Evolutionary conservation across 2,113 vertebrate species (phyloP), one percentile per base, ranked within the genome.

Genomic region (Chascanopsetta lugubris): DNA sequence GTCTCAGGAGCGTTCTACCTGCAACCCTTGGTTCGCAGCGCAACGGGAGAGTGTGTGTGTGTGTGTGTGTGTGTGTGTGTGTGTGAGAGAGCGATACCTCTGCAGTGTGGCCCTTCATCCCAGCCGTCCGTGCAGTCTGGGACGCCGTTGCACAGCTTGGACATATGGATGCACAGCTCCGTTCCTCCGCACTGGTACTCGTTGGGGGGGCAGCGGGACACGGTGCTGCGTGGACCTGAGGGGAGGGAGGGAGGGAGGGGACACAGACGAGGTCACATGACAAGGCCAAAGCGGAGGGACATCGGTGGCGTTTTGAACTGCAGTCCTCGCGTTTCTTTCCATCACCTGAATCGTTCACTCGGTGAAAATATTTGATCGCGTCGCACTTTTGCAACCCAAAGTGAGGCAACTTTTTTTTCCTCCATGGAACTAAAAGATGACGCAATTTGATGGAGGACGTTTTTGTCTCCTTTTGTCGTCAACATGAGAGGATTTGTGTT

Each of bases 151-250:
- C 97, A 99, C 61, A 98, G 92, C 36, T 94, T 97, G 85, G 92
- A 93, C 95, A 98, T 96, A 85, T 89, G 95, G 22, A 99, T 91
- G 82, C 97, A 99, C 2, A 96, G 79, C 67, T 99, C 97, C 0
- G 96, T 95, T 61, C 97, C 97, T 81, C 95, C 92, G 83, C 97
- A 99, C 82, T 95, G 95, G 89, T 94, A 92, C 61, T 98, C 95
- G 0, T 98, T 97, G 1, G 96, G 93, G 4, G 96, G 96, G 84
- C 97, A 99, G 4, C 89, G 90, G 0, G 94, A 95, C 24, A 94
- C 77, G 24, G 94, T 93, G 68, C 92, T 97, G 87, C 97, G 95
- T 1, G 95, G 95, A 91, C 97, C 97, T 99, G 88, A 42, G n/a
- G 50, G 40, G 61, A 13, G 8, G 61, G 20, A 81, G 30, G 76